These are phyloP conservation scores for Aspidoscelis tigris DNA, from an alignment of 2,113 vertebrate genomes.

Conservation along the genomic window DNA sequence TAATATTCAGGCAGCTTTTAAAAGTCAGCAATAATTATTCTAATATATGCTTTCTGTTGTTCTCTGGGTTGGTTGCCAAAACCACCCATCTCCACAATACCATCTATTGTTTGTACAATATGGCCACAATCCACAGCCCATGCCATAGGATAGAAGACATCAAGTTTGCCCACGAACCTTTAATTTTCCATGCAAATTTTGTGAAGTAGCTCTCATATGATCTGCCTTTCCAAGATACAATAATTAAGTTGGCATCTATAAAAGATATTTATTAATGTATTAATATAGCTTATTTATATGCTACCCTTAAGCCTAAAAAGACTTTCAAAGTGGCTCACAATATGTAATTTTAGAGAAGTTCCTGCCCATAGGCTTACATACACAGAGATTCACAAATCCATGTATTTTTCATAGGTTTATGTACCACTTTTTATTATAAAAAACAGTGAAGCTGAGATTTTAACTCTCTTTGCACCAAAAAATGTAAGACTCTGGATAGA, in stretches of 20 bases:
- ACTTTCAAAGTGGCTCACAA: too few species aligned
- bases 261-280: not conserved
- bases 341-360: too few species aligned
- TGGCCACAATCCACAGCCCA: constrained; percentile 18
- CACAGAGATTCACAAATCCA: not conserved
- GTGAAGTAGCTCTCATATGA: not conserved
- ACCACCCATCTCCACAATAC: constrained; percentile 9
- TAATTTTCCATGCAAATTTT: constrained; percentile 12
- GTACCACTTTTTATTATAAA: not conserved
- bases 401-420: not conserved
- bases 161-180: constrained; percentile 1
- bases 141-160: constrained; percentile 1
- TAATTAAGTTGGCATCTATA: constrained; percentile 12
- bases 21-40: constrained; percentile 31
- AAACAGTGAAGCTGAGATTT: not conserved
- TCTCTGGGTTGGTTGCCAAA: constrained; percentile 25
- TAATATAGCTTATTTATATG: not conserved
- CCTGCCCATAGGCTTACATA: too few species aligned
- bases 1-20: constrained; percentile 32
- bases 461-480: not conserved
- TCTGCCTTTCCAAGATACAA: not conserved
- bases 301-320: too few species aligned
- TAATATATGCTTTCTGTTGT: constrained; percentile 30
- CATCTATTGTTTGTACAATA: constrained; percentile 26
- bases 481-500: not conserved